These are phyloP conservation scores for Parotia lawesii DNA, from an alignment of 2,113 vertebrate species.

Conservation along the genomic window DNA sequence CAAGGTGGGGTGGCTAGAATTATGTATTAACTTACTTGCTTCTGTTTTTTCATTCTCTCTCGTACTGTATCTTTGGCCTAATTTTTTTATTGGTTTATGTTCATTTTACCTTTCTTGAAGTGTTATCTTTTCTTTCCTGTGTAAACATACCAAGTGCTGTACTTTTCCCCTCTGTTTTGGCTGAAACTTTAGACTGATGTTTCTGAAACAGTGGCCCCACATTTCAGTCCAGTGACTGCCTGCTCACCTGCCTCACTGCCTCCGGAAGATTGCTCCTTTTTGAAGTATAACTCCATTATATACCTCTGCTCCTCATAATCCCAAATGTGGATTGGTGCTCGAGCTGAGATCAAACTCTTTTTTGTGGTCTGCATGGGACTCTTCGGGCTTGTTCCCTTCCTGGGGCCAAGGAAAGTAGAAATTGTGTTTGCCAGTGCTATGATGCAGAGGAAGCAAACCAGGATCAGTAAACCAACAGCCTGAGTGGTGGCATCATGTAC, in stretches of 20 bases:
- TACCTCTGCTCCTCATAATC: neutral
- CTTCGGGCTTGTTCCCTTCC: neutral
- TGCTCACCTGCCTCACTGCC: neutral
- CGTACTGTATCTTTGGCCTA: neutral
- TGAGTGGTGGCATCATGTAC: neutral
- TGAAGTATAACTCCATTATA: neutral
- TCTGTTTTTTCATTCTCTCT: neutral
- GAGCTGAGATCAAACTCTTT: neutral
- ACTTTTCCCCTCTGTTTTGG: neutral
- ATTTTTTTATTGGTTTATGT: neutral
- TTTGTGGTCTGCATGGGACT: neutral
- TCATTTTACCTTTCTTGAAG: neutral
- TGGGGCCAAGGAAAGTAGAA: neutral
- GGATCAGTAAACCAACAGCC: neutral
- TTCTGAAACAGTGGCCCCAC: neutral
- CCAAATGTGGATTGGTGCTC: neutral
- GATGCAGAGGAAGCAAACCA: neutral
- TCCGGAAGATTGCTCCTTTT: neutral
- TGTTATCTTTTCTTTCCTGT: neutral
- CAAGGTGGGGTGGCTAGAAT: neutral
- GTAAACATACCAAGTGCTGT: neutral
- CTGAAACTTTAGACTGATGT: neutral
- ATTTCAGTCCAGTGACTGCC: neutral
- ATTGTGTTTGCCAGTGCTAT: accelerated
- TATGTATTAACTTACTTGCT: neutral